Evolutionary conservation across 2,888 invertebrate genomes (phyloP).

Genomic region (Bombylius major): DNA sequence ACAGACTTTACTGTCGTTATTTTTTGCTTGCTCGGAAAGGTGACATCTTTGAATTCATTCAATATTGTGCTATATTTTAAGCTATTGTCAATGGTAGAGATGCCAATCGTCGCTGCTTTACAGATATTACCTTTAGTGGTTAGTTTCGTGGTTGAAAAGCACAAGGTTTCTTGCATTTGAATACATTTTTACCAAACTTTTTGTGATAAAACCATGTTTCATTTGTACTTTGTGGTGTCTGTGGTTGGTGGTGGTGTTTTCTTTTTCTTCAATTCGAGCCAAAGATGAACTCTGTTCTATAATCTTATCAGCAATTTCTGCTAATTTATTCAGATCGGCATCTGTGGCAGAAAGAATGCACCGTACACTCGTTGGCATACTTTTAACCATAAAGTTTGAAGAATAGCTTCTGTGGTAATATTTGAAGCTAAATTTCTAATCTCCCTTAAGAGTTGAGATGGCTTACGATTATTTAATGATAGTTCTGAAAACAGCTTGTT

Average conservation of each 20-base stretch:
- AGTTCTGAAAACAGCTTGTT: too few relatives aligned
- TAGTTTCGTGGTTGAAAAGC: not conserved
- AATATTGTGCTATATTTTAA: conserved; percentile 11
- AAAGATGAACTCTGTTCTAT: not conserved
- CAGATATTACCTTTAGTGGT: not conserved
- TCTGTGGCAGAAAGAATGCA: not conserved
- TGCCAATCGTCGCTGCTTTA: not conserved
- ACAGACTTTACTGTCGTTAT: too few relatives aligned
- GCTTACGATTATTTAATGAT: not conserved
- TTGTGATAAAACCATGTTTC: conserved; percentile 5
- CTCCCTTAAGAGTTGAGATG: not conserved
- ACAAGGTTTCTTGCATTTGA: conserved; percentile 5
- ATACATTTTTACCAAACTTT: conserved; percentile 5
- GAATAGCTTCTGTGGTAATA: not conserved
- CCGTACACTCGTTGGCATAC: not conserved
- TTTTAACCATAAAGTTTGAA: not conserved
- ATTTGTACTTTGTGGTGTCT: not conserved
- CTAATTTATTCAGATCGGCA: not conserved
- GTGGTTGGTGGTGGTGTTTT: too few relatives aligned
- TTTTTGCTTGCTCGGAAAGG: too few relatives aligned
- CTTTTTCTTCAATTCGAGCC: too few relatives aligned
- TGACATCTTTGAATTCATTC: too few relatives aligned
- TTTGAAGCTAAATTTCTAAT: not conserved
- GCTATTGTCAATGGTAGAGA: not conserved
- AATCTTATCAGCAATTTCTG: not conserved